Percentiles rank a stretch among this genome's conserved stretches.
Evolutionary conservation across 2,113 vertebrate species (phyloP).

Genomic region (Emydura subglobosa): DNA sequence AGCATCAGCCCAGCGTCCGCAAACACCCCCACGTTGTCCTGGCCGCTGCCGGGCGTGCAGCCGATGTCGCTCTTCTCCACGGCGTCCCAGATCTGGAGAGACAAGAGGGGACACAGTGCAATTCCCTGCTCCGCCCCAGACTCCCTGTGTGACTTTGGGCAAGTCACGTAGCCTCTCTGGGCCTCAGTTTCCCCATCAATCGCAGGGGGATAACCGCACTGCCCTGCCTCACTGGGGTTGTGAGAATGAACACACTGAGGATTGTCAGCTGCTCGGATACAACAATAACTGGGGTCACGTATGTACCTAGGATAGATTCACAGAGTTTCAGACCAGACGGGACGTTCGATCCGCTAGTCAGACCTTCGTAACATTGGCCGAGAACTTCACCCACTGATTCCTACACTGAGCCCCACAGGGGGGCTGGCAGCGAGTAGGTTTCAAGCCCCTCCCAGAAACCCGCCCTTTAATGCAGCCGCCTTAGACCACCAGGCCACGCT

Average conservation of each 20-base stretch:
- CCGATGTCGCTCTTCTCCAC: conserved; percentile 84
- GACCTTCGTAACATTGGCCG: not conserved
- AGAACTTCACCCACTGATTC: too few relatives aligned
- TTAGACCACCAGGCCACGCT: too few relatives aligned
- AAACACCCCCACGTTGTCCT: conserved; percentile 79
- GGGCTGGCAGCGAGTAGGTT: too few relatives aligned
- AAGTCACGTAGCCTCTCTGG: not conserved
- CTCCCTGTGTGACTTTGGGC: not conserved
- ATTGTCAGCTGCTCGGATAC: not conserved
- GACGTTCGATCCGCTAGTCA: not conserved
- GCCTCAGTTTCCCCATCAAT: not conserved
- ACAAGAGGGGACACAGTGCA: not conserved
- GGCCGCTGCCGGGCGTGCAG: conserved; percentile 83
- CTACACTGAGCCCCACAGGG: not conserved
- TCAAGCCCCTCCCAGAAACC: not conserved
- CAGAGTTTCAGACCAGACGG: not conserved
- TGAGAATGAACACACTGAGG: not conserved
- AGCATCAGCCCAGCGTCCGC: conserved; percentile 82
- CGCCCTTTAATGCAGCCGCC: not conserved
- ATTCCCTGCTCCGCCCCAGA: not conserved
- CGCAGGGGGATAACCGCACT: not conserved
- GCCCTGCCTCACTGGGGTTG: too few relatives aligned
- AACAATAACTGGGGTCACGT: too few relatives aligned
- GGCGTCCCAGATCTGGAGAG: conserved; percentile 81
- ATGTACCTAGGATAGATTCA: not conserved